phyloP scores from a whole-genome alignment of 2,113 vertebrate genomes.

The Cinclus cinclus region DNA sequence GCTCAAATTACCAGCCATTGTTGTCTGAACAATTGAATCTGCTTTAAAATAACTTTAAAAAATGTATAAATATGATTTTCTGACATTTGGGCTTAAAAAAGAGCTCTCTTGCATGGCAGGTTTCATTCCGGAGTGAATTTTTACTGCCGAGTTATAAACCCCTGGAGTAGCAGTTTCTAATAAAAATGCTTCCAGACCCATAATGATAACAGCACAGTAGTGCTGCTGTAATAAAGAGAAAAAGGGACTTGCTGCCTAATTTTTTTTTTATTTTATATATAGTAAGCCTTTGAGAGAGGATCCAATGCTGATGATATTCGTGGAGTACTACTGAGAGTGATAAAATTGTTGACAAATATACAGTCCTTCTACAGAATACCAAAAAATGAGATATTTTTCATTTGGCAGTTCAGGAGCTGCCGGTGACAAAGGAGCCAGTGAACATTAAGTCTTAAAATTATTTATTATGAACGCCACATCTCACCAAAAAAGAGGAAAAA shows the following conservation, averaged over 20 bases:
- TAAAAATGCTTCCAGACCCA: slow-evolving; percentile 45
- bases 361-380: neutral
- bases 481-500: neutral
- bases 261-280: neutral
- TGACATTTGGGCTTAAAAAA: slow-evolving; percentile 49
- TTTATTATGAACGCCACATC: neutral
- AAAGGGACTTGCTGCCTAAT: neutral
- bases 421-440: neutral
- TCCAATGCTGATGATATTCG: slow-evolving; percentile 21
- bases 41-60: slow-evolving; percentile 61
- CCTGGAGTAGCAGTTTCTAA: slow-evolving; percentile 27
- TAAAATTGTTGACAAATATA: slow-evolving; percentile 49
- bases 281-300: slow-evolving; percentile 23
- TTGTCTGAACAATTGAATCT: neutral
- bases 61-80: slow-evolving; percentile 49
- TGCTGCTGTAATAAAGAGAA: slow-evolving; percentile 29
- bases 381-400: slow-evolving; percentile 36
- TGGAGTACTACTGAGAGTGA: slow-evolving; percentile 11
- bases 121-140: slow-evolving; percentile 49
- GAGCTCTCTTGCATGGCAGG: slow-evolving; percentile 42
- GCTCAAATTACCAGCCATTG: neutral
- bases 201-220: slow-evolving; percentile 17
- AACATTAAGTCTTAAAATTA: slow-evolving; percentile 14
- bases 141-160: slow-evolving; percentile 62
- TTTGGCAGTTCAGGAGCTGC: neutral